Conservation (phyloP, 1,140 invertebrate genomes). For the Spodoptera frugiperda region DNA sequence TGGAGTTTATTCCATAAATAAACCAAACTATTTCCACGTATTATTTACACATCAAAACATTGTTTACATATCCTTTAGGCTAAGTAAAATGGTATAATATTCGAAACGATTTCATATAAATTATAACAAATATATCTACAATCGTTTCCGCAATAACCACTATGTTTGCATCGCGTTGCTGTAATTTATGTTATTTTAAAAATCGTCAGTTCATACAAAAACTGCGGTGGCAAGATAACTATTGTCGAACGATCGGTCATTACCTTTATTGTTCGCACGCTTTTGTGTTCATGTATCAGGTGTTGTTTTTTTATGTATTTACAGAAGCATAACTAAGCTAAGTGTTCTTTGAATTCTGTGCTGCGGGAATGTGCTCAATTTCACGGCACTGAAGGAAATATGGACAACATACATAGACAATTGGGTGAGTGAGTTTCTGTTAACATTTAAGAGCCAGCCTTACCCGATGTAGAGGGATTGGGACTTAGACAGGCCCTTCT, state of each 20-base stretch:
- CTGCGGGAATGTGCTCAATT: too few relatives aligned
- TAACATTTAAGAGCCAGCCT: too few relatives aligned
- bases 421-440: too few relatives aligned
- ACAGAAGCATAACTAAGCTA: not conserved
- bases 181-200: slow-evolving; percentile 4
- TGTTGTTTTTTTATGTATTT: not conserved
- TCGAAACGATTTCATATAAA: not conserved
- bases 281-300: slow-evolving; percentile 2
- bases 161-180: not conserved
- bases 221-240: slow-evolving; percentile 6
- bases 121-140: not conserved
- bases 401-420: too few relatives aligned
- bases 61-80: too few relatives aligned
- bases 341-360: not conserved
- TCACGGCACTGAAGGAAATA: too few relatives aligned
- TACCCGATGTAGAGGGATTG: too few relatives aligned
- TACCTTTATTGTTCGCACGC: slow-evolving; percentile 6
- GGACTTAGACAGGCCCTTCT: too few relatives aligned
- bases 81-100: too few relatives aligned
- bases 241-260: slow-evolving; percentile 28
- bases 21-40: too few relatives aligned
- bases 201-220: not conserved
- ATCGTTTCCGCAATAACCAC: not conserved
- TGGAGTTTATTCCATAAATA: too few relatives aligned
- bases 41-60: too few relatives aligned